Evolutionary conservation across 2,113 vertebrate genomes (phyloP).

Genomic region (Uria aalge): DNA sequence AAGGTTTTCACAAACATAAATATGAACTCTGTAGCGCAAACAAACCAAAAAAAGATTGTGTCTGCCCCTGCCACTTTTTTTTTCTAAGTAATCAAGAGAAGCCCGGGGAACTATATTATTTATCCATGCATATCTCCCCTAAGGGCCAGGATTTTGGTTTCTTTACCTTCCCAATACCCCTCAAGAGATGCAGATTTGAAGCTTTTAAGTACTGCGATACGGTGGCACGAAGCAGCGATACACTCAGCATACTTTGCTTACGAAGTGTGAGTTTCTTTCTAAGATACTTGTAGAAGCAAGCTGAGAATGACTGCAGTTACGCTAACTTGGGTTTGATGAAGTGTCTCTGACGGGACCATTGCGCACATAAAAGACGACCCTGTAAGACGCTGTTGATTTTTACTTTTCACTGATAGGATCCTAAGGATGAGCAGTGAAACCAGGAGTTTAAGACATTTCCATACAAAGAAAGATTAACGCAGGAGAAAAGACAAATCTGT

Average conservation of each 20-base stretch:
- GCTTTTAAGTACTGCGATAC: not conserved
- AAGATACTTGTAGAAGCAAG: not conserved
- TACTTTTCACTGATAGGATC: not conserved
- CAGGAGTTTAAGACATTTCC: not conserved
- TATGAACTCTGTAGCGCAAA: not conserved
- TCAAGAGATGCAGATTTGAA: not conserved
- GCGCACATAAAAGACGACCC: not conserved
- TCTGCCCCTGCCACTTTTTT: not conserved
- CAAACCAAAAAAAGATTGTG: not conserved
- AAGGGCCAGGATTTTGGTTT: not conserved
- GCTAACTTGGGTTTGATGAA: not conserved
- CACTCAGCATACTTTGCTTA: not conserved
- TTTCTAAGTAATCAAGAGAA: not conserved
- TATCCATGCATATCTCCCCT: not conserved
- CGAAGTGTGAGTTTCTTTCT: rapidly evolving
- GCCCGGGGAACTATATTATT: not conserved
- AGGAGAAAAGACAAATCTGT: not conserved
- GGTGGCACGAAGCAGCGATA: not conserved
- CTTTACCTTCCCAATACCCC: not conserved
- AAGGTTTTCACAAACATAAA: not conserved
- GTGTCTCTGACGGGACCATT: not conserved
- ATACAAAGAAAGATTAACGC: not conserved
- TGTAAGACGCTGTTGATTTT: not conserved
- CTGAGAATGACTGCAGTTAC: not conserved
- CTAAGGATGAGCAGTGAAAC: not conserved